Percentiles rank a stretch among this genome's conserved stretches.
Evolutionary conservation across 2,113 vertebrate genomes (phyloP).

Genomic region (Macaca mulatta): DNA sequence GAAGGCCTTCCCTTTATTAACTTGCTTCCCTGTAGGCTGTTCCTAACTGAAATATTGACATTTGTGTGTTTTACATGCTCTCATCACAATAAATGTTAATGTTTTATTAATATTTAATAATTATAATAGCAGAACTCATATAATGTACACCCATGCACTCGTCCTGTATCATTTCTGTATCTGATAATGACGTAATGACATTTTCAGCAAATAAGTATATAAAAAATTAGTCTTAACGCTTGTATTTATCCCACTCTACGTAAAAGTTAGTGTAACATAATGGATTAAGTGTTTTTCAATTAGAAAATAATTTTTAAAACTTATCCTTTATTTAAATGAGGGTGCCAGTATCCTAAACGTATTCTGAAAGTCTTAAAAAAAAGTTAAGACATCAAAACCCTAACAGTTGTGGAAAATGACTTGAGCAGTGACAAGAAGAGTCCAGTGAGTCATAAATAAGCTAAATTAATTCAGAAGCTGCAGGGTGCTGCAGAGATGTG

Average conservation of each 20-base stretch:
- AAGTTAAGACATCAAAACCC: constrained; percentile 31
- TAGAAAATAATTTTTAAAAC: constrained; percentile 4
- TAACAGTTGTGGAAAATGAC: constrained; percentile 17
- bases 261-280: neutral
- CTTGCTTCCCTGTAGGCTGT: neutral
- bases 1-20: neutral
- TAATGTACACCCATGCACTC: neutral
- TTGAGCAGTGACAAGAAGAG: constrained; percentile 37
- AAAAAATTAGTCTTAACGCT: neutral
- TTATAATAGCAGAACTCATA: neutral
- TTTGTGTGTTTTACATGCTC: neutral
- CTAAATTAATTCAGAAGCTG: constrained; percentile 53
- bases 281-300: neutral
- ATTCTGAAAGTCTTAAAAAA: neutral
- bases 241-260: neutral
- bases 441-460: constrained; percentile 44
- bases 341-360: neutral
- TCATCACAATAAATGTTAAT: neutral
- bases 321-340: neutral
- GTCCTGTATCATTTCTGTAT: neutral
- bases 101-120: constrained; percentile 12
- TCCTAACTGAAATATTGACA: neutral
- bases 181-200: neutral
- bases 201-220: neutral
- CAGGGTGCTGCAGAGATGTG: neutral